Evolutionary conservation across 2,797 vertebrate genomes (phyloP), one percentile per base, ranked within the genome.

Genomic region (Semaprochilodus insignis): DNA sequence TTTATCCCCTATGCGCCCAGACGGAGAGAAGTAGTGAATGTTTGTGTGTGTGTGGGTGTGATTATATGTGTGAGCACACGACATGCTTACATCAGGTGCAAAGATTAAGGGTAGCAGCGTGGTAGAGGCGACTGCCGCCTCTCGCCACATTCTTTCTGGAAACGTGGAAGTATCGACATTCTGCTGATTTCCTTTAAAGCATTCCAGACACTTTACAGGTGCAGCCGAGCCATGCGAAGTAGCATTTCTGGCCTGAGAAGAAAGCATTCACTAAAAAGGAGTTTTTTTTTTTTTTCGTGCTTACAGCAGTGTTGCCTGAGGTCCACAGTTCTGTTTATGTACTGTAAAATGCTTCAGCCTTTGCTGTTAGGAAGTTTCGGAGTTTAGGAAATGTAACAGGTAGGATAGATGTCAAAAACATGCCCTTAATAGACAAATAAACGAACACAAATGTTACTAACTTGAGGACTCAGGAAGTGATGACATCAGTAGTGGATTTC

Each of bases 111-210:
- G 36, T 36, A 74, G 16, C 27, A 31, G 70, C 1, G 10, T 74
- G 25, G 4, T 55, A 40, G 16, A 40, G 7, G 17, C 31, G 21
- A 21, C 16, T 55, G 55, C 27, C 27, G 19, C 19, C 52, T 44
- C 16, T 36, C 13, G 44, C 3, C 14, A 59, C 73, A 60, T 75
- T 23, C 73, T 75, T 59, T 60, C 31, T 59, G 55, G 23, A 75
- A 75, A 75, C 14, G 31, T 59, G n/a, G 13, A 19, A 36, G 16
- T 27, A 34, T 57, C 31, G 17, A 59, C 54, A 75, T 75, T 75
- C 73, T 59, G 34, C 7, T 23, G 6, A 74, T 59, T 74, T 74
- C 71, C 31, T 74, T 57, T 36, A 55, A 74, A 74, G 40, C 72
- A 74, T 74, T 74, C 72, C 72, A n/a, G 11, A 74, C 17, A 15